A percentile compares a stretch with the other conserved stretches of the same genome.
Evolutionary conservation across 2,888 invertebrate species (phyloP).

Genomic region (Diarsia rubi): DNA sequence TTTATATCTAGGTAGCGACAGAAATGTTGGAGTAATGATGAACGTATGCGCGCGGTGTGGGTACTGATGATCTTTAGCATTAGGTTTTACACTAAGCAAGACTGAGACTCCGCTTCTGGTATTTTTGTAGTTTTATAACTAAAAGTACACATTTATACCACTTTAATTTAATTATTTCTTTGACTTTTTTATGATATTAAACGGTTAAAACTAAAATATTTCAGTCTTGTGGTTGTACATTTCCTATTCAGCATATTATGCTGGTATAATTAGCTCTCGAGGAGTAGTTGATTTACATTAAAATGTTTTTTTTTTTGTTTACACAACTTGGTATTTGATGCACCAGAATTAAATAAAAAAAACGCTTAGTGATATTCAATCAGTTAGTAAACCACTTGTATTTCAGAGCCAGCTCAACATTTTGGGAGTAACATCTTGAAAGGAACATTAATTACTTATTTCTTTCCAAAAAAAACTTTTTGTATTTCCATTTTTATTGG

Average conservation of each 20-base stretch:
- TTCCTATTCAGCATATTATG: not conserved
- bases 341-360: not conserved
- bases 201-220: not conserved
- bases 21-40: conserved; percentile 41
- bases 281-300: not conserved
- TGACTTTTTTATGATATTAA: not conserved
- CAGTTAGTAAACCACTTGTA: not conserved
- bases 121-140: not conserved
- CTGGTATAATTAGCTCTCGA: not conserved
- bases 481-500: too few relatives aligned
- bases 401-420: not conserved
- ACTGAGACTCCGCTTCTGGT: not conserved
- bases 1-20: conserved; percentile 54
- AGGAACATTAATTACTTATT: not conserved
- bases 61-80: not conserved
- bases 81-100: not conserved
- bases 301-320: not conserved
- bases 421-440: not conserved
- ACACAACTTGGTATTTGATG: not conserved
- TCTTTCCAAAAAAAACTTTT: not conserved
- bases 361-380: not conserved
- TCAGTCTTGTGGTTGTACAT: not conserved
- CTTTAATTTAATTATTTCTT: not conserved
- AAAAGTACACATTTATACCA: not conserved
- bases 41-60: not conserved